Evolutionary conservation across 1,140 invertebrate species (phyloP), one percentile per base, ranked within the genome.

Genomic region (Drosophila parabipectinata): DNA sequence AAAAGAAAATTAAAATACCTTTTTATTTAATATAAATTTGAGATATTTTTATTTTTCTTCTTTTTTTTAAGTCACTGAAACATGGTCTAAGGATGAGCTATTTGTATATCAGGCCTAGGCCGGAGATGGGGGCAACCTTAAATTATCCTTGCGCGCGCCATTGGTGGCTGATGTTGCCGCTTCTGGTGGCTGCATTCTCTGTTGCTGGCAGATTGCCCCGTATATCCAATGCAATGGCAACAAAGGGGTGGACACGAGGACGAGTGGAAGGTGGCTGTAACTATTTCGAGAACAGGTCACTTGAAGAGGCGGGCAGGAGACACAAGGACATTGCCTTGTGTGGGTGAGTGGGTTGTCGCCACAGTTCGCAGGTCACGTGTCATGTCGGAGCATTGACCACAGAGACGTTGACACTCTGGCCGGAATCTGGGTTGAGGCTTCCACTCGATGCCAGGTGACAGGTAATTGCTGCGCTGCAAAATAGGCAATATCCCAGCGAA

Each of bases 281-380:
- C 72, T 85, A 84, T 85, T 85, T 81, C 64, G 53, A 85, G 78
- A 71, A 55, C 78, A 88, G 80, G 74, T 82, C 69, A 85, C 82
- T 85, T 76, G 78, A 87, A 88, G 79, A 66, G 83, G 82, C 79
- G 26, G 26, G 26, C 26, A 28, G 26, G 10, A 10, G 34, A 63
- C 56, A 79, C 83, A 87, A 87, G 83, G 82, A 87, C 82, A 81
- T 60, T 58, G 55, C 28, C 34, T 71, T 28, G 57, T 48, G 59
- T 48, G 69, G 77, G 72, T 85, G 81, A 4, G 55, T 59, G 44
- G 64, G 64, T 39, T 72, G 41, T 68, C 72, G 34, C 54, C 66
- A 81, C 59, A 66, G 63, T 52, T 64, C 59, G 34, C 63, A 67
- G 63, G 81, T 85, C 82, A 85, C 81, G 82, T 87, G 83, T 71